A percentile compares a stretch with the other conserved stretches of the same genome.
Evolutionary conservation across 2,797 vertebrate genomes (phyloP).

Genomic region (Anolis apletophallus): DNA sequence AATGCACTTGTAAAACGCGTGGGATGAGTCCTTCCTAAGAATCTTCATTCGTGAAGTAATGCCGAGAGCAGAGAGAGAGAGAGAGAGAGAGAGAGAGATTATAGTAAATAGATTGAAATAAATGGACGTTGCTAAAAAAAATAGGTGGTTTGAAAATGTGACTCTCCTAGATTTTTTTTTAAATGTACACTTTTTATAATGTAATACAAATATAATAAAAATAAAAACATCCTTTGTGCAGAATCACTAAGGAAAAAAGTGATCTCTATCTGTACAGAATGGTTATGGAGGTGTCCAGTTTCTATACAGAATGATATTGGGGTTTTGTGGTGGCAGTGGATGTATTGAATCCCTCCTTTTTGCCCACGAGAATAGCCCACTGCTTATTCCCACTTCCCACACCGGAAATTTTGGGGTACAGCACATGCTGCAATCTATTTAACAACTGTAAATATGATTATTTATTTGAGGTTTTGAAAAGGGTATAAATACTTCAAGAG

Average conservation of each 20-base stretch:
- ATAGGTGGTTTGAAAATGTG: background rate
- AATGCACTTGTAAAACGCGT: too few species aligned
- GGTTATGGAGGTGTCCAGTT: background rate
- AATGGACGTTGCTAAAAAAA: background rate
- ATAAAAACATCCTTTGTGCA: too few species aligned
- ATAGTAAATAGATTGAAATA: too few species aligned
- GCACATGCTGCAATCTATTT: background rate
- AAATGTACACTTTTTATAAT: background rate
- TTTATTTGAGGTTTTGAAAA: background rate
- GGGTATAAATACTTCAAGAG: background rate
- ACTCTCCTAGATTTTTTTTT: background rate
- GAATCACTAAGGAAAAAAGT: background rate
- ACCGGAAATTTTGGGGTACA: too few species aligned
- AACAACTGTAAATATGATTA: too few species aligned
- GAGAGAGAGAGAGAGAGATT: too few species aligned
- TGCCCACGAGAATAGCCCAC: background rate
- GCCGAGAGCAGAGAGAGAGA: too few species aligned
- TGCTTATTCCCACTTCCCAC: too few species aligned
- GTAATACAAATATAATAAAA: too few species aligned
- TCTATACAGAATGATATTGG: background rate
- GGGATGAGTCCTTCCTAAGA: too few species aligned
- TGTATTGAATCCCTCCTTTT: background rate
- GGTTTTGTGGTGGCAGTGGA: too few species aligned
- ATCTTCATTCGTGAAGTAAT: too few species aligned
- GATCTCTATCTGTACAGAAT: background rate